A percentile compares a stretch with the other conserved stretches of the same genome.
Evolutionary conservation across 2,113 vertebrate species (phyloP).

Genomic region (Machaerirhynchus nigripectus): DNA sequence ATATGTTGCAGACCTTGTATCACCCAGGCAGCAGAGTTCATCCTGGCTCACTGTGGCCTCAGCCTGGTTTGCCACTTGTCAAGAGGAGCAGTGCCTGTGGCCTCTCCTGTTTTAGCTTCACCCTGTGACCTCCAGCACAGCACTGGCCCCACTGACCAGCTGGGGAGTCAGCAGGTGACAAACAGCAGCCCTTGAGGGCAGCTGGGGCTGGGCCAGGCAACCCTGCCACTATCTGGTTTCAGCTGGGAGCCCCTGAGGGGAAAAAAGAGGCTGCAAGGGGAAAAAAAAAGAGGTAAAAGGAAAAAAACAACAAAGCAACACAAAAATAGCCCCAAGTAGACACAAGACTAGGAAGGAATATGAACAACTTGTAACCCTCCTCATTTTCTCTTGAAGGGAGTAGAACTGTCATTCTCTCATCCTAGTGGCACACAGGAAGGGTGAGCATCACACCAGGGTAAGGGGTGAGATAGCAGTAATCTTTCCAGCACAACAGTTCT

Average conservation of each 20-base stretch:
- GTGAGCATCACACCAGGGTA: background rate
- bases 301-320: background rate
- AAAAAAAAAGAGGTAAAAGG: accelerated
- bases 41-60: background rate
- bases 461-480: background rate
- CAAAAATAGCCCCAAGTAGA: background rate
- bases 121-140: background rate
- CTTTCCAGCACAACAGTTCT: background rate
- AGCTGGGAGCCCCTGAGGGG: background rate
- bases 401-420: background rate
- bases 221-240: background rate
- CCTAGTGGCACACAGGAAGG: background rate
- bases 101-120: background rate
- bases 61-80: background rate
- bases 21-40: background rate
- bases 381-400: background rate
- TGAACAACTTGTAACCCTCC: background rate
- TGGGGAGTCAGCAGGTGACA: background rate
- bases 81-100: background rate
- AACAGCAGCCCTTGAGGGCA: background rate
- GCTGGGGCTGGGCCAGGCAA: background rate
- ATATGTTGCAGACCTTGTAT: background rate
- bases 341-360: background rate
- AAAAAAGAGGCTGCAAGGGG: background rate
- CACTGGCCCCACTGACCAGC: background rate